phyloP scores from a whole-genome alignment of 2,113 vertebrate genomes.

The Heterochromis multidens region DNA sequence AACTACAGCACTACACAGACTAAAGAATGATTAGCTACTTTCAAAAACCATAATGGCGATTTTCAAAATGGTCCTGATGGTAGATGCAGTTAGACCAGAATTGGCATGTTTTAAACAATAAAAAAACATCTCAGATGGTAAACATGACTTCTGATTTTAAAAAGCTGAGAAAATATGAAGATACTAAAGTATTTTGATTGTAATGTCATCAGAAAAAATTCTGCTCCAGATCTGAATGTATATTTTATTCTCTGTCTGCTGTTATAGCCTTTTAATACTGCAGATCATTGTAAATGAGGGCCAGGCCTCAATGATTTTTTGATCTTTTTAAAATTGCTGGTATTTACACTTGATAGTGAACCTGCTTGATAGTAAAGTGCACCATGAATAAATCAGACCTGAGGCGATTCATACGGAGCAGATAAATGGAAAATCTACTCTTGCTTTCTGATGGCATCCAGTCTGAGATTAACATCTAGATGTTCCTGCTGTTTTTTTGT shows the following conservation, averaged over 20 bases:
- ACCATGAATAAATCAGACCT: not conserved
- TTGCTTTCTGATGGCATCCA: not conserved
- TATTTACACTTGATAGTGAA: not conserved
- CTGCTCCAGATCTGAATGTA: too few relatives aligned
- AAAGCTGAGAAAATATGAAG: not conserved
- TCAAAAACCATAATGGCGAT: not conserved
- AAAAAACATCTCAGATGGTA: not conserved
- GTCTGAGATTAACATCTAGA: constrained; percentile 1
- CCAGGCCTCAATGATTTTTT: too few relatives aligned
- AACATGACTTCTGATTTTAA: not conserved
- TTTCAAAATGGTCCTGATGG: not conserved
- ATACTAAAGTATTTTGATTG: too few relatives aligned
- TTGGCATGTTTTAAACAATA: too few relatives aligned
- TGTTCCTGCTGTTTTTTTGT: constrained; percentile 24
- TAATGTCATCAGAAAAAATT: too few relatives aligned
- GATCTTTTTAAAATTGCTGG: not conserved
- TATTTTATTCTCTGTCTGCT: too few relatives aligned
- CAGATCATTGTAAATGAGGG: too few relatives aligned
- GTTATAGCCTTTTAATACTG: too few relatives aligned
- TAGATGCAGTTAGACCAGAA: too few relatives aligned
- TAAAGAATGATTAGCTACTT: not conserved
- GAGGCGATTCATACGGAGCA: not conserved
- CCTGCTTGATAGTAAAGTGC: not conserved
- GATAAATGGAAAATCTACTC: not conserved
- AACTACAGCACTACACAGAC: not conserved